Evolutionary conservation across 2,888 invertebrate species (phyloP).

Genomic region (Netelia virgata): DNA sequence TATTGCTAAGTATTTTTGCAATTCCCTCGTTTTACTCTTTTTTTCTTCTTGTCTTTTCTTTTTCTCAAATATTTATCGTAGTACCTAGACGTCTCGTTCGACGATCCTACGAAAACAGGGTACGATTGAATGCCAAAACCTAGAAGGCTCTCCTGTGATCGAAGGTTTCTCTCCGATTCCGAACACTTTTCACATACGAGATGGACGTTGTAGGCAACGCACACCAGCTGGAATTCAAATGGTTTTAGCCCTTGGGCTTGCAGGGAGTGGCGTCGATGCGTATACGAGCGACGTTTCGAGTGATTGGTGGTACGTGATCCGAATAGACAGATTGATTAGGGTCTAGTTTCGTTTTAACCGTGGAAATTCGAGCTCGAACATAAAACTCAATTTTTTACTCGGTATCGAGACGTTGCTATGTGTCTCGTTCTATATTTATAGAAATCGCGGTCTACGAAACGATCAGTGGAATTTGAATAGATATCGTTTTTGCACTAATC

Average conservation of each 20-base stretch:
- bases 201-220: constrained; percentile 15
- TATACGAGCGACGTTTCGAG: constrained; percentile 40
- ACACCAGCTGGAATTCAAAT: constrained; percentile 41
- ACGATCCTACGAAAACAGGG: constrained; percentile 17
- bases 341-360: constrained; percentile 46
- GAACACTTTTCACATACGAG: constrained; percentile 26
- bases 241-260: constrained; percentile 21
- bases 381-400: no score
- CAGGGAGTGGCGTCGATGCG: not conserved
- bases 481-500: constrained; percentile 27
- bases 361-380: no score
- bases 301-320: constrained; percentile 57
- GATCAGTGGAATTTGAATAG: constrained; percentile 53
- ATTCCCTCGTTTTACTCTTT: not conserved
- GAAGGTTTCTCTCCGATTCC: constrained; percentile 40
- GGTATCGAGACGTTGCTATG: no score
- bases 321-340: constrained; percentile 57
- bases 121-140: constrained; percentile 14
- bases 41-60: not conserved
- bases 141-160: constrained; percentile 22
- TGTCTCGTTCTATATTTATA: constrained; percentile 5
- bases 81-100: constrained; percentile 15
- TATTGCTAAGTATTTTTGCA: not conserved
- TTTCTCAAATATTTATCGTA: constrained; percentile 3
- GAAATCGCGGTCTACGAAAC: not conserved